Conservation (phyloP, 2,888 invertebrate species). For the Diaphora mendica region DNA sequence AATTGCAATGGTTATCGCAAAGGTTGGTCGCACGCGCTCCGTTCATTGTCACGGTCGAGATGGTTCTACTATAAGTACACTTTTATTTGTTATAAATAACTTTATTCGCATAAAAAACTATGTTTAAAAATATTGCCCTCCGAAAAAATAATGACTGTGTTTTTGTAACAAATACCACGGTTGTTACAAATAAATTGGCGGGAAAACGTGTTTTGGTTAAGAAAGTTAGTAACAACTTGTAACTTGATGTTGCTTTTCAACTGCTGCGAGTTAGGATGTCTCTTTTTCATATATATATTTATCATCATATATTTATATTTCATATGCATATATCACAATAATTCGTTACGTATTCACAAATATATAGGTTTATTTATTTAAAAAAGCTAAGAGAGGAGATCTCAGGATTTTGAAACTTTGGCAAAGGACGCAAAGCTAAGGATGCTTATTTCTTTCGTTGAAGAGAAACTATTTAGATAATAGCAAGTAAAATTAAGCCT, state of each 20-base stretch:
- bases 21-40: slow-evolving; percentile 25
- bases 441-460: background rate
- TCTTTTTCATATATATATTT: too few relatives aligned
- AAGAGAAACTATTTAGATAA: background rate
- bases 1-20: slow-evolving; percentile 4
- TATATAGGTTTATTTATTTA: too few relatives aligned
- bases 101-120: background rate
- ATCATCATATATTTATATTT: too few relatives aligned
- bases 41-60: slow-evolving; percentile 63
- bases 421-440: background rate
- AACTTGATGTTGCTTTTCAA: background rate
- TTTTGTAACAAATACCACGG: slow-evolving; percentile 8
- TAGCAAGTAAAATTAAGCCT: too few relatives aligned
- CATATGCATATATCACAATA: too few relatives aligned
- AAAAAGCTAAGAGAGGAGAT: background rate
- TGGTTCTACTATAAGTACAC: background rate
- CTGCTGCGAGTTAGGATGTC: background rate
- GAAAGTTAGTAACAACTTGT: slow-evolving; percentile 11
- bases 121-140: background rate
- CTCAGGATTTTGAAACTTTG: background rate
- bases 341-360: too few relatives aligned
- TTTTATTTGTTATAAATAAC: slow-evolving; percentile 1
- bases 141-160: slow-evolving; percentile 2
- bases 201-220: slow-evolving; percentile 13
- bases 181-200: slow-evolving; percentile 14